Evolutionary conservation across 2,113 vertebrate species (phyloP).

Genomic region (Mirounga angustirostris): DNA sequence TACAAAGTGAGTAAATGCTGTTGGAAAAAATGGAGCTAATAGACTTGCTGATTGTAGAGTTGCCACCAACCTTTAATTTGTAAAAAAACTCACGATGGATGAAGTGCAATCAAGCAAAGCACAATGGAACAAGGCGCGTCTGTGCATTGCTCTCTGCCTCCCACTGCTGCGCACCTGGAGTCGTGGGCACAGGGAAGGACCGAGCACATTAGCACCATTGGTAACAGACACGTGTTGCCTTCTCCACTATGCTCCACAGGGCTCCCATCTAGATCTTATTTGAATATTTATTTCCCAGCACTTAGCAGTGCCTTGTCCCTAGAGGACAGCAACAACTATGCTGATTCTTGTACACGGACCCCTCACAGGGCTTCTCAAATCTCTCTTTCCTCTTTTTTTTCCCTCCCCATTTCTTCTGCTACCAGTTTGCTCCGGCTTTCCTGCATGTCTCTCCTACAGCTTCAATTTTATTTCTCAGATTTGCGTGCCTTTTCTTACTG

Average conservation of each 20-base stretch:
- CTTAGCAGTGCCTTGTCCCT: not conserved
- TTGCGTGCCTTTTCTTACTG: not conserved
- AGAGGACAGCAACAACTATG: not conserved
- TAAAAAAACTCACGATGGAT: not conserved
- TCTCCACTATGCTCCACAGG: not conserved
- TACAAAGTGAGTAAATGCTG: not conserved
- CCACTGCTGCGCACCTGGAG: too few relatives aligned
- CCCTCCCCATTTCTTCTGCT: not conserved
- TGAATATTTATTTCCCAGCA: not conserved
- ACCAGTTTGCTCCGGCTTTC: not conserved
- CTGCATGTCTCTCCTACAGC: not conserved
- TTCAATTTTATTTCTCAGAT: not conserved
- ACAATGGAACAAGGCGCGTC: not conserved
- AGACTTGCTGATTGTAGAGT: not conserved
- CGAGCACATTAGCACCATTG: not conserved
- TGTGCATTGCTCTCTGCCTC: not conserved
- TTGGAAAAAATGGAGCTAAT: not conserved
- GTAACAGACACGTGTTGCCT: not conserved
- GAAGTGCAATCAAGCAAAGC: not conserved
- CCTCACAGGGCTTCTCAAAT: not conserved
- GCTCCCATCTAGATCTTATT: not conserved
- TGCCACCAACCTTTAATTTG: not conserved
- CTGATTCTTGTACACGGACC: not conserved
- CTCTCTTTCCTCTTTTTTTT: too few relatives aligned
- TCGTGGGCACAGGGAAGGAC: accelerated